Evolutionary conservation across 2,888 invertebrate species (phyloP).

Genomic region (Aphodius granarius): DNA sequence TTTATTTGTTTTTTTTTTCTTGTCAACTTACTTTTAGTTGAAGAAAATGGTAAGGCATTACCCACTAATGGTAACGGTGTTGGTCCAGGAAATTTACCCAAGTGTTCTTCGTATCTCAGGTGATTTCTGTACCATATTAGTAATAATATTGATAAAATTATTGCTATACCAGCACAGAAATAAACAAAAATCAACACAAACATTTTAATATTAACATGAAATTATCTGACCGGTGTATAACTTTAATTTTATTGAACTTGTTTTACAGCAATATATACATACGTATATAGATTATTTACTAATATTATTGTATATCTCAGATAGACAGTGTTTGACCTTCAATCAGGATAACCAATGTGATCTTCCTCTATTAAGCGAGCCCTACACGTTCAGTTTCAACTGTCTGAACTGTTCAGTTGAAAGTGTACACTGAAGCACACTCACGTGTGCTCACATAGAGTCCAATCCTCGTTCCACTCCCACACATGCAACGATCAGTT

Average conservation of each 20-base stretch:
- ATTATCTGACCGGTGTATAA: neutral
- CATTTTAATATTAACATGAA: neutral
- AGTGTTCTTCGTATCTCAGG: constrained; percentile 11
- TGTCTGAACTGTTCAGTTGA: too few species aligned
- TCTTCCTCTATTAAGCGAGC: too few species aligned
- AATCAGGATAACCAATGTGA: too few species aligned
- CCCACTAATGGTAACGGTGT: constrained; percentile 21
- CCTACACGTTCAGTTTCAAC: too few species aligned
- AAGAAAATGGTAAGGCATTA: constrained; percentile 22
- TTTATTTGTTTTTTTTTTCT: neutral
- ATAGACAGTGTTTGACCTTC: too few species aligned
- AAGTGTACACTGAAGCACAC: too few species aligned
- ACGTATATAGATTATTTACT: too few species aligned
- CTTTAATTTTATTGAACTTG: neutral
- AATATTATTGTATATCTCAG: too few species aligned
- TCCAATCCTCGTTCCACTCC: too few species aligned
- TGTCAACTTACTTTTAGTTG: constrained; percentile 15
- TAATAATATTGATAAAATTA: neutral
- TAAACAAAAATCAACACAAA: neutral
- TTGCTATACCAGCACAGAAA: neutral
- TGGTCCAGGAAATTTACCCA: constrained; percentile 22
- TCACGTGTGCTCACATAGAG: too few species aligned
- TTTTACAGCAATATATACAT: neutral
- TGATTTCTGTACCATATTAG: constrained; percentile 1
- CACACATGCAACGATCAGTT: too few species aligned